Conservation (phyloP, 2,113 vertebrate species). For the Nibea albiflora region DNA sequence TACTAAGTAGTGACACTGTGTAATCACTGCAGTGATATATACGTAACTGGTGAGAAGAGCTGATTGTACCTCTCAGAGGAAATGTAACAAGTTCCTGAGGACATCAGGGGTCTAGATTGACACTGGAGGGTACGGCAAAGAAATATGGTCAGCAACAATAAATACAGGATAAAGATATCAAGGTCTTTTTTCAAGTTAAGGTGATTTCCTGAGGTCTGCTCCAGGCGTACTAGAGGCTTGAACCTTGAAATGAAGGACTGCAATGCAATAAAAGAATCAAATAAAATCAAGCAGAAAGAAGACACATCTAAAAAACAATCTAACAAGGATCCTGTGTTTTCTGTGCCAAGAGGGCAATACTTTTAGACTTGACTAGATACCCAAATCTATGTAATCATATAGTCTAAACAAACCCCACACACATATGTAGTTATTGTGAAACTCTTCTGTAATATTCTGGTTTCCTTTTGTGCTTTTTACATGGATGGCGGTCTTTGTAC, state of each 20-base stretch:
- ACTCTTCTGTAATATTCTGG: neutral
- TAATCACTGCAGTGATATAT: neutral
- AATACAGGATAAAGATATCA: conserved; percentile 44
- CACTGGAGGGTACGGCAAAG: conserved; percentile 8
- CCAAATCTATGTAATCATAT: neutral
- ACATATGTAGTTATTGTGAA: neutral
- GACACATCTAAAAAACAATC: neutral
- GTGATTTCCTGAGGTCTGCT: conserved; percentile 48
- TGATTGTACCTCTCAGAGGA: conserved; percentile 22
- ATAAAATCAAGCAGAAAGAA: neutral
- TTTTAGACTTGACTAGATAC: neutral
- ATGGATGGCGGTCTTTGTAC: neutral
- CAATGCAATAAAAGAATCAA: conserved; percentile 2
- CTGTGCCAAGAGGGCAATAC: neutral
- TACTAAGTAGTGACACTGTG: neutral
- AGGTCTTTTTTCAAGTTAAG: conserved; percentile 30
- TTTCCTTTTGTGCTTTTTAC: neutral
- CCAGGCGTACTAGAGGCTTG: conserved; percentile 43
- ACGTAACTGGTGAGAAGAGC: neutral
- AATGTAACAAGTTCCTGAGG: conserved; percentile 29
- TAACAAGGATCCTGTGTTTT: neutral
- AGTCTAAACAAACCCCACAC: neutral
- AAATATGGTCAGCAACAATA: conserved; percentile 28
- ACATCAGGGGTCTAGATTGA: conserved; percentile 24
- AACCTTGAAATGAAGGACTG: conserved; percentile 44